These are phyloP conservation scores for Papio anubis DNA, from an alignment of 2,113 vertebrate genomes.

Conservation along the genomic window DNA sequence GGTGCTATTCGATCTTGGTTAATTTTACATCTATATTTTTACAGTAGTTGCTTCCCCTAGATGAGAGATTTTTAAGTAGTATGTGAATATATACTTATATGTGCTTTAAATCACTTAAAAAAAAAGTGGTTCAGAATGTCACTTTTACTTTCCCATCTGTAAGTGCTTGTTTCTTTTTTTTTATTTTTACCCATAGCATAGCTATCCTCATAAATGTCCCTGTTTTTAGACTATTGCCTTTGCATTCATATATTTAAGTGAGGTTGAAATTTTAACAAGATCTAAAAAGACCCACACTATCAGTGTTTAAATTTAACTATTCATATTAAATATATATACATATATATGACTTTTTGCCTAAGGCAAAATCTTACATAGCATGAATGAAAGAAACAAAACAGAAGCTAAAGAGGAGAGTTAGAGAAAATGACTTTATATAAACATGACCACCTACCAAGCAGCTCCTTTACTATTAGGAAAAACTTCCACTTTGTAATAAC, in stretches of 20 bases:
- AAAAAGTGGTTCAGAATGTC: constrained; percentile 31
- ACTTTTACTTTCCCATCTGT: constrained; percentile 17
- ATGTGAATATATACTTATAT: neutral
- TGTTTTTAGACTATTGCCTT: constrained; percentile 68
- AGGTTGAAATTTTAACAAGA: constrained; percentile 79
- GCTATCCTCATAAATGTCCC: constrained; percentile 54
- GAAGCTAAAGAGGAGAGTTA: constrained; percentile 82
- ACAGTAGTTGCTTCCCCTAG: neutral
- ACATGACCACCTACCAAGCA: constrained; percentile 84
- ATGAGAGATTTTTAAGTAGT: constrained; percentile 26
- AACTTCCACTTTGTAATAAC: constrained; percentile 64
- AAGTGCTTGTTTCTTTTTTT: neutral
- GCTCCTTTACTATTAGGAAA: constrained; percentile 77
- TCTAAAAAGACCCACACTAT: constrained; percentile 73
- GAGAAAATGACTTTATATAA: constrained; percentile 86
- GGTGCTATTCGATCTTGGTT: neutral
- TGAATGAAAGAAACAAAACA: constrained; percentile 85
- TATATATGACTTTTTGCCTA: constrained; percentile 74
- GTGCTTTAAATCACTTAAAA: neutral
- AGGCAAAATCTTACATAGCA: constrained; percentile 81
- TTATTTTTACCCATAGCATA: neutral
- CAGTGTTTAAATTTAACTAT: constrained; percentile 78
- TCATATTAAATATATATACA: constrained; percentile 6
- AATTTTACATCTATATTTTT: constrained; percentile 29
- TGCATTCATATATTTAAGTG: constrained; percentile 61